Evolutionary conservation across 2,888 invertebrate genomes (phyloP), one percentile per base, ranked within the genome.

Genomic region (Schizotus pectinicornis): DNA sequence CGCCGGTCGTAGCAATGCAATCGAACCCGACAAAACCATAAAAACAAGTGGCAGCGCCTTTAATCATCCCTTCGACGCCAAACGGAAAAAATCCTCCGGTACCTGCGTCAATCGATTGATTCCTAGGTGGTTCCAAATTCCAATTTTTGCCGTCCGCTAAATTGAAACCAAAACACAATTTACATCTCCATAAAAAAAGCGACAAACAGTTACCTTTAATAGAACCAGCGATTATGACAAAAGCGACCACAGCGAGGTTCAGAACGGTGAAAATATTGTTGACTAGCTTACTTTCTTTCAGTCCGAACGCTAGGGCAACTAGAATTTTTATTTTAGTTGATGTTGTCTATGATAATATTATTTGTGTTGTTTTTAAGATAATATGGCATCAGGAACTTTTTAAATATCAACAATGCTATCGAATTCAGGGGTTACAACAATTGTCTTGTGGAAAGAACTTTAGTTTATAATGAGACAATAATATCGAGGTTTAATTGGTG

Each of bases 21-120:
- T 96, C 96, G 80, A 96, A 96, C 0, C 95, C 95, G 57, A 96
- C 92, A 74, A 95, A 96, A 3, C 93, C 94, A 76, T 95, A 96
- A 80, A 96, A 96, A 76, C 92, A 93, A 3, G 87, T 88, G 0
- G 92, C 91, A 1, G 92, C 91, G 0, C 93, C 93, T 59, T 86
- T 86, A 64, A 93, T 87, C 67, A 92, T 86, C 2, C 92, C 95
- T 0, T 86, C 82, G 22, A 91, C 71, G 0, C 94, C 95, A 77
- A 88, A 95, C 0, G 95, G 95, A 58, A 90, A 87, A 78, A 95
- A 95, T 2, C 95, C 95, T 0, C 95, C 95, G 6, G 75, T 75
- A 30, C 88, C 88, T 14, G 13, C 43, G 3, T 0, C 77, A 38
- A 56, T 50, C 1, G 63, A 58, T 9, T 22, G 11, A 49, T 70